Conservation (phyloP, 2,888 invertebrate species). For the Chorisops tibialis region DNA sequence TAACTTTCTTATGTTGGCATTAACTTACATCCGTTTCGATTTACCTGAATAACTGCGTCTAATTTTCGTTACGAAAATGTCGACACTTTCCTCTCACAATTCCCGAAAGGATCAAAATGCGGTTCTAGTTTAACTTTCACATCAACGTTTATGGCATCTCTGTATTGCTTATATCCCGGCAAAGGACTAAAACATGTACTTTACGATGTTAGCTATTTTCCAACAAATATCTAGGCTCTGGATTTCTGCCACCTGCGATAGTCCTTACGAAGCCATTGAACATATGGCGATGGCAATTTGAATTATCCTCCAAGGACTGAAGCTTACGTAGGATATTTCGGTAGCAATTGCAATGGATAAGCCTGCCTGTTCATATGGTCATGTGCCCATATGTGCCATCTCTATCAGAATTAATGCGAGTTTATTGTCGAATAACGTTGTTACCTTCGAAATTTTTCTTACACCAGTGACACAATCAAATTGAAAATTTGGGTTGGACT, state of each 20-base stretch:
- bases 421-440: constrained; percentile 2
- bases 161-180: no score
- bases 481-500: not conserved
- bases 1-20: not conserved
- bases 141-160: no score
- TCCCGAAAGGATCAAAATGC: no score
- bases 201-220: constrained; percentile 15
- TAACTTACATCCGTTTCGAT: not conserved
- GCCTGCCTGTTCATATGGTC: not conserved
- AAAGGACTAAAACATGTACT: not conserved
- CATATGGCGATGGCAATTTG: constrained; percentile 18
- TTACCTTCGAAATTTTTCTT: not conserved
- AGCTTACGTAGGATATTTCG: not conserved
- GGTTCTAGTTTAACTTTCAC: no score
- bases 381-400: constrained; percentile 4
- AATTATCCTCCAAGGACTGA: constrained; percentile 7
- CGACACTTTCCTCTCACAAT: no score
- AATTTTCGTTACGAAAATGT: no score
- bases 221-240: not conserved
- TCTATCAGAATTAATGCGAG: constrained; percentile 5
- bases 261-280: not conserved
- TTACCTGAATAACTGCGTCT: no score
- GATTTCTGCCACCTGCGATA: not conserved
- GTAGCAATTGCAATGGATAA: constrained; percentile 5
- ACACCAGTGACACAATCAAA: not conserved